These are phyloP conservation scores for Acipenser transmontanus DNA, from an alignment of 2,797 vertebrate genomes.

Conservation along the genomic window DNA sequence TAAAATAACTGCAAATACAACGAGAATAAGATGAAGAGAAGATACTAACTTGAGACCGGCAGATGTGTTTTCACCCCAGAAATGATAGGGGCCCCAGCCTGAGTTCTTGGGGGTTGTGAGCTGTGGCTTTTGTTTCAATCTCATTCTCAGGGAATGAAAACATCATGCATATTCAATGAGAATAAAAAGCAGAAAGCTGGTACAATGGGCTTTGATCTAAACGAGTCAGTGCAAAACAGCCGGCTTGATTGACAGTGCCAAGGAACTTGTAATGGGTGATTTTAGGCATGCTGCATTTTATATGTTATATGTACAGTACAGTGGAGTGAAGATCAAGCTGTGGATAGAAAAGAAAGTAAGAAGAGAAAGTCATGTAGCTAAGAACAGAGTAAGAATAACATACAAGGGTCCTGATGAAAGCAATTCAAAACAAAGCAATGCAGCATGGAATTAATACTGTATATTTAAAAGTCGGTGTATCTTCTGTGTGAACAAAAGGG, in stretches of 20 bases:
- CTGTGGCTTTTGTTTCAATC: constrained; percentile 28
- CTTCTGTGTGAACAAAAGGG: too few species aligned
- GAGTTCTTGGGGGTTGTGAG: constrained; percentile 29
- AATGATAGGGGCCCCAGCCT: constrained; percentile 15
- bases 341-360: too few species aligned
- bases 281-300: too few species aligned
- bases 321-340: neutral
- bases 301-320: neutral
- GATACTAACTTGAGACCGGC: constrained; percentile 3
- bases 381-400: too few species aligned
- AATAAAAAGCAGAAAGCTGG: constrained; percentile 26
- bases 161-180: constrained; percentile 33
- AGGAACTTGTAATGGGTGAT: too few species aligned
- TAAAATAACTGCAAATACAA: neutral
- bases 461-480: too few species aligned
- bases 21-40: neutral
- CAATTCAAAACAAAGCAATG: too few species aligned
- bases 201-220: constrained; percentile 32
- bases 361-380: too few species aligned
- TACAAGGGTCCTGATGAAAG: too few species aligned
- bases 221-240: constrained; percentile 25
- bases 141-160: constrained; percentile 30
- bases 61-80: neutral
- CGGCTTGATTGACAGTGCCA: constrained; percentile 12
- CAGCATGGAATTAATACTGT: too few species aligned